A percentile compares a stretch with the other conserved stretches of the same genome.
Evolutionary conservation across 2,888 invertebrate species (phyloP).

Genomic region (Acleris holmiana): DNA sequence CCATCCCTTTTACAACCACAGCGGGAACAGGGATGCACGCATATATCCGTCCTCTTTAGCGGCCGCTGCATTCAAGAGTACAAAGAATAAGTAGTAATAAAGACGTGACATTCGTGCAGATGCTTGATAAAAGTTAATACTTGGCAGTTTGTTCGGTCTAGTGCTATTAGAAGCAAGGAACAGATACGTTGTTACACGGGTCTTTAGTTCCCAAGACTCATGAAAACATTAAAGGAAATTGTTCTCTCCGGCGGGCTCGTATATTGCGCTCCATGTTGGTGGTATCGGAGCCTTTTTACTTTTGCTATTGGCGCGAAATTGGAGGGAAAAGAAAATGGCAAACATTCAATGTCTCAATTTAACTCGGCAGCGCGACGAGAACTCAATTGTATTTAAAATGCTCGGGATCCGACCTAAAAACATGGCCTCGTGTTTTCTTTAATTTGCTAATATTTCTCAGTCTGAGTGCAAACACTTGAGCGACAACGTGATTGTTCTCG

Average conservation of each 20-base stretch:
- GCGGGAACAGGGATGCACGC: conserved; percentile 52
- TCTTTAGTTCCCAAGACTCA: conserved; percentile 76
- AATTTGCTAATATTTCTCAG: conserved; percentile 70
- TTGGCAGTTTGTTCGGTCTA: conserved; percentile 76
- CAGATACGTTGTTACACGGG: conserved; percentile 78
- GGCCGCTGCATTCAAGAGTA: conserved; percentile 74
- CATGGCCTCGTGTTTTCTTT: conserved; percentile 66
- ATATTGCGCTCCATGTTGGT: conserved; percentile 71
- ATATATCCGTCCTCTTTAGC: conserved; percentile 53
- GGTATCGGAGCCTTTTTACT: conserved; percentile 73
- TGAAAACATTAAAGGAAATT: conserved; percentile 80
- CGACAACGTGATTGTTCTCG: conserved; percentile 66
- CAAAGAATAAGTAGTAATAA: conserved; percentile 83
- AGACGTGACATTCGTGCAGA: conserved; percentile 83
- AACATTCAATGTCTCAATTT: conserved; percentile 80
- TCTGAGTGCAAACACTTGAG: conserved; percentile 61
- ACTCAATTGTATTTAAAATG: conserved; percentile 68
- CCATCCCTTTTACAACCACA: conserved; percentile 64
- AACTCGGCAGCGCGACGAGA: conserved; percentile 55
- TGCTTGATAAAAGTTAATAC: conserved; percentile 82
- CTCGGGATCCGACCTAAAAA: conserved; percentile 58
- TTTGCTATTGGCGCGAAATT: conserved; percentile 75
- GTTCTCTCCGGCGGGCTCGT: conserved; percentile 66
- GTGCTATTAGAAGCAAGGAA: conserved; percentile 76
- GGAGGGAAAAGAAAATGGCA: conserved; percentile 75